Evolutionary conservation across 2,888 invertebrate genomes (phyloP).

Genomic region (Serripes groenlandicus): DNA sequence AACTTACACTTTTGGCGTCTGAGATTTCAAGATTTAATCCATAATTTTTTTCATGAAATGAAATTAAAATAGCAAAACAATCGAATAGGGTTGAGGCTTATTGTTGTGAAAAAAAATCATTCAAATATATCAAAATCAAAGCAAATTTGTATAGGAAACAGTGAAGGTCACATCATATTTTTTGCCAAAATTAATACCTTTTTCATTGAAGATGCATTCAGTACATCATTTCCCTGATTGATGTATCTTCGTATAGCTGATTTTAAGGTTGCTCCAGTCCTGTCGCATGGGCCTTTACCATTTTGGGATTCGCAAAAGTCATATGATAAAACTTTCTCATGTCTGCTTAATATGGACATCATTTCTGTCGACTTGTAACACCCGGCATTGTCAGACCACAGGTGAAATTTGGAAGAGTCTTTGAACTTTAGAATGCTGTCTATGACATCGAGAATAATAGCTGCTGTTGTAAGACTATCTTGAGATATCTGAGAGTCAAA

Average conservation of each 20-base stretch:
- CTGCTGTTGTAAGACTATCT: not conserved
- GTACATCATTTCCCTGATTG: not conserved
- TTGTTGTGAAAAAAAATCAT: not conserved
- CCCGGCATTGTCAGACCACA: constrained; percentile 7
- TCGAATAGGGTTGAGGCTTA: not conserved
- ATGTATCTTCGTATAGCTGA: constrained; percentile 4
- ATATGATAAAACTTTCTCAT: not conserved
- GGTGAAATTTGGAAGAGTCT: not conserved
- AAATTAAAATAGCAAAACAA: not conserved
- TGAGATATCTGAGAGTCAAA: not conserved
- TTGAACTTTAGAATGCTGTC: not conserved
- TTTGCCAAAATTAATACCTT: not conserved
- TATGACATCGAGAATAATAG: not conserved
- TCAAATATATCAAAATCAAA: not conserved
- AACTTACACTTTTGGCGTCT: not conserved
- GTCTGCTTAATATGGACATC: not conserved
- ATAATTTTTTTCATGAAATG: not conserved
- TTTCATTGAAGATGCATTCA: constrained; percentile 3
- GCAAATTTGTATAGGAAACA: not conserved
- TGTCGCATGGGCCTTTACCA: constrained; percentile 9
- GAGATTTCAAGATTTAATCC: not conserved
- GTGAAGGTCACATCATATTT: not conserved
- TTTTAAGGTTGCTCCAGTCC: not conserved
- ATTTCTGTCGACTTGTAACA: not conserved
- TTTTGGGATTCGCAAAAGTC: constrained; percentile 1